A percentile compares a stretch with the other conserved stretches of the same genome.
phyloP scores from a whole-genome alignment of 2,113 vertebrate genomes.

The Sander lucioperca region DNA sequence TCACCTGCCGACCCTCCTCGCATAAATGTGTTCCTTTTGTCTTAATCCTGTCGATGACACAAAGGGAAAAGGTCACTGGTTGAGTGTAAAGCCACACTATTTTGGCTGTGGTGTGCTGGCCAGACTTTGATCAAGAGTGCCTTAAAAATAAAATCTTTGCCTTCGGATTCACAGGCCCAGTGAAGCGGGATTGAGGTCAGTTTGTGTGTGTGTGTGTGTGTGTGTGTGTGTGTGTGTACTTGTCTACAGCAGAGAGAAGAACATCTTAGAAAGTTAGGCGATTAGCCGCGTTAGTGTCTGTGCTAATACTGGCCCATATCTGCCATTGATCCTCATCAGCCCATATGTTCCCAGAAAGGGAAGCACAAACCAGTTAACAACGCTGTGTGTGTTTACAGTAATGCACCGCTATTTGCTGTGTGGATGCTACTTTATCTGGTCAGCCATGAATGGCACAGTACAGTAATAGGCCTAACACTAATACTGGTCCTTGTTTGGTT shows the following conservation, averaged over 20 bases:
- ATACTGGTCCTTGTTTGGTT: slow-evolving; percentile 26
- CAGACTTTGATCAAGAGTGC: slow-evolving; percentile 17
- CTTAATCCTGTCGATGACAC: neutral
- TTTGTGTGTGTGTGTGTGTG: slow-evolving; percentile 25
- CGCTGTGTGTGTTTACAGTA: slow-evolving; percentile 61
- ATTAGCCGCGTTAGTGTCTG: slow-evolving; percentile 68
- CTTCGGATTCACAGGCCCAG: slow-evolving; percentile 47
- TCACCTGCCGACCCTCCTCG: slow-evolving; percentile 14
- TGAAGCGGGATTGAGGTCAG: slow-evolving; percentile 70
- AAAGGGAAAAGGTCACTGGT: neutral
- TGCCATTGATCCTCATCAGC: slow-evolving; percentile 73
- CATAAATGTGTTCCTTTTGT: slow-evolving; percentile 37
- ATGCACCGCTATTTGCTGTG: slow-evolving; percentile 60
- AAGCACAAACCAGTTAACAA: slow-evolving; percentile 32
- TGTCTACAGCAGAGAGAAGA: slow-evolving; percentile 36
- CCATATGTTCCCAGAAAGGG: slow-evolving; percentile 68
- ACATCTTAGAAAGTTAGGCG: slow-evolving; percentile 77
- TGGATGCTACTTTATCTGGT: slow-evolving; percentile 30
- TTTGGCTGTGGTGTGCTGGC: slow-evolving; percentile 12
- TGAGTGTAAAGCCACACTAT: neutral
- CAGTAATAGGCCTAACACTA: slow-evolving; percentile 37
- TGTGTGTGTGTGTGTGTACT: slow-evolving; percentile 20
- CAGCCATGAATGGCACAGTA: slow-evolving; percentile 13
- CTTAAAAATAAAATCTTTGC: slow-evolving; percentile 37
- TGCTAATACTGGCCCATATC: slow-evolving; percentile 75